These are phyloP conservation scores for Anomalospiza imberbis DNA, from an alignment of 2,797 vertebrate species.

Conservation along the genomic window DNA sequence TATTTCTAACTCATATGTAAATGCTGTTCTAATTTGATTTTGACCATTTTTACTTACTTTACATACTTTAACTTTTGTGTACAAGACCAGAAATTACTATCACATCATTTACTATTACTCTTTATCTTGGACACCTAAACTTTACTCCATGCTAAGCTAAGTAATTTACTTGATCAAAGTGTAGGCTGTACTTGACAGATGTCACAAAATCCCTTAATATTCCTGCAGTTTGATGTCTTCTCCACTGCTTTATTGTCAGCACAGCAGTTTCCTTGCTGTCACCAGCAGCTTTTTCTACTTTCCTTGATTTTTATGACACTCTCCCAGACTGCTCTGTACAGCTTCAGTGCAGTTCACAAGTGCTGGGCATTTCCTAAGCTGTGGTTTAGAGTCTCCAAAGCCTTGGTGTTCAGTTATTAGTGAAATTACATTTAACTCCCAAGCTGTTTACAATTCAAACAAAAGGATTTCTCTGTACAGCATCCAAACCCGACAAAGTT, in stretches of 20 bases:
- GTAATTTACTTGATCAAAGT: neutral
- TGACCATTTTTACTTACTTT: neutral
- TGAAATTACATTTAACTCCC: neutral
- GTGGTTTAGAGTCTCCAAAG: neutral
- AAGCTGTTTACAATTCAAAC: conserved; percentile 24
- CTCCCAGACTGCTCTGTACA: neutral
- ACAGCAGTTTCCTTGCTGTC: neutral
- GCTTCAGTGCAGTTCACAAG: neutral
- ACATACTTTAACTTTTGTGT: neutral
- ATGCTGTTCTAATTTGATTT: neutral
- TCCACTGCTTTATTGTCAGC: neutral
- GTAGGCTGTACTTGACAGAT: neutral
- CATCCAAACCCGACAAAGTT: neutral
- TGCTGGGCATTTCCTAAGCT: neutral
- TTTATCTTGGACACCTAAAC: neutral
- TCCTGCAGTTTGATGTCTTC: neutral
- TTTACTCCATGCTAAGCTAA: neutral
- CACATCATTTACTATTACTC: neutral
- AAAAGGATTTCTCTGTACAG: conserved; percentile 17
- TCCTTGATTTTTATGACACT: neutral
- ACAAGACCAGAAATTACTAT: neutral
- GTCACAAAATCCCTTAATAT: neutral
- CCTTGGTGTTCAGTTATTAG: neutral
- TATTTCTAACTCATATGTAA: neutral
- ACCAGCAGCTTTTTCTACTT: neutral